Evolutionary conservation across 2,113 vertebrate species (phyloP), one percentile per base, ranked within the genome.

Genomic region (Bambusicola thoracicus): DNA sequence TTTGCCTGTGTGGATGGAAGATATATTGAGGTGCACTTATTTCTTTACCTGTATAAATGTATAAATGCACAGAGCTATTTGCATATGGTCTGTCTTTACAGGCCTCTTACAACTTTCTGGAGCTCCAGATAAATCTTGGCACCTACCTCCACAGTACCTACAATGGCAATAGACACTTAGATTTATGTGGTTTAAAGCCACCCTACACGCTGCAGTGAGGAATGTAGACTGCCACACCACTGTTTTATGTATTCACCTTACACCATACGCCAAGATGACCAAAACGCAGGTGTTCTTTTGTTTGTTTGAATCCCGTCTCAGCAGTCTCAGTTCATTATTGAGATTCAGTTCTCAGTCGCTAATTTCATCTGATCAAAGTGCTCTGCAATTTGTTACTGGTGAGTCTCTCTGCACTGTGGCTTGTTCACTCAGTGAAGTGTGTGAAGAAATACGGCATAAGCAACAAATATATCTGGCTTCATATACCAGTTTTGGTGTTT

Each of bases 21-120:
- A 44, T 43, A 36, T 5, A 13, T n/a, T 9, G 5, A 6, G 5
- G 7, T 2, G 13, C n/a, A 16, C 9, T 0, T 48, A 15, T 58
- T 30, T 32, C 17, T 44, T 15, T 59, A 24, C 15, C 2, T 4
- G 6, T 16, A 4, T 17, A 34, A 25, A 8, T 4, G 44, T 18
- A 12, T 22, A 44, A 78, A 65, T 20, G 69, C 44, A 70, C 6
- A 20, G 40, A 15, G 16, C 12, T 56, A 41, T 3, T 8, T 67
- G 49, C 66, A 66, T 11, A 49, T 21, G 32, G 14, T 24, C 16
- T 22, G 10, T 62, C 34, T 43, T 89, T 78, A 67, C 40, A 93
- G 41, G 10, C 36, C 69, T n/a, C 15, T 43, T 70, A 59, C 2
- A 74, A 24, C 11, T 77, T 81, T 75, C 32, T 85, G 56, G 17